Base-by-base conservation (phyloP, 2,888 invertebrate genomes). In the Rotaria socialis region DNA sequence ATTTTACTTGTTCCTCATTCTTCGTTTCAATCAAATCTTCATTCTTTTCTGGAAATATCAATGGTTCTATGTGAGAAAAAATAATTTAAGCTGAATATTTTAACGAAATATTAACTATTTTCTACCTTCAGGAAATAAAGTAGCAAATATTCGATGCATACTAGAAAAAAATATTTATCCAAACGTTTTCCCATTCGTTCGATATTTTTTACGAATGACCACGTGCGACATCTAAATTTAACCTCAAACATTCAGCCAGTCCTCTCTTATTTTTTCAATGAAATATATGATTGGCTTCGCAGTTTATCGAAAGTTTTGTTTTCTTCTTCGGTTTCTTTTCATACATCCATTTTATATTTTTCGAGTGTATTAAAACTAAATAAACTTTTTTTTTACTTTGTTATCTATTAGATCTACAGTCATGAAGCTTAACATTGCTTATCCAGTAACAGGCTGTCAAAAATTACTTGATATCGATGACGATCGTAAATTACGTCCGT, bases 381-480 rank as follows among this genome's bases (percentile, higher is more conserved):
- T 16, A 16, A 52, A 52, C 47, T 47, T 41, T 22, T 55, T 55
- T 55, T 5, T 5, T 55, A 6, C 0, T 55, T 55, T 80, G 8
- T 47, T n/a, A 35, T 7, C n/a, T n/a, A 47, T 1, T 47, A 47
- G 80, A 47, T 47, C n/a, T 41, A n/a, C n/a, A 22, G 47, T 43
- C 80, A 80, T 80, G 80, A 80, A 99, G 97, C 93, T 99, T 90
- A 99, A 99, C 94, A 95, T 99, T 90, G 96, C 97, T 85, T 97
- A 94, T 93, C 98, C 98, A 92, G 96, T 96, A 88, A 97, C 97
- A 93, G 99, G 98, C 93, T 96, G 96, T 92, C 98, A 99, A 92
- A 99, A 99, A 92, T 93, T 97, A 88, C 94, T 98, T 92, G 98
- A 99, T 93, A 95, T 98, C 89, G 95, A 96, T 88, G 98, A 99